These are phyloP conservation scores for Corythornis vintsioides DNA, from an alignment of 2,113 vertebrate genomes.

Conservation along the genomic window DNA sequence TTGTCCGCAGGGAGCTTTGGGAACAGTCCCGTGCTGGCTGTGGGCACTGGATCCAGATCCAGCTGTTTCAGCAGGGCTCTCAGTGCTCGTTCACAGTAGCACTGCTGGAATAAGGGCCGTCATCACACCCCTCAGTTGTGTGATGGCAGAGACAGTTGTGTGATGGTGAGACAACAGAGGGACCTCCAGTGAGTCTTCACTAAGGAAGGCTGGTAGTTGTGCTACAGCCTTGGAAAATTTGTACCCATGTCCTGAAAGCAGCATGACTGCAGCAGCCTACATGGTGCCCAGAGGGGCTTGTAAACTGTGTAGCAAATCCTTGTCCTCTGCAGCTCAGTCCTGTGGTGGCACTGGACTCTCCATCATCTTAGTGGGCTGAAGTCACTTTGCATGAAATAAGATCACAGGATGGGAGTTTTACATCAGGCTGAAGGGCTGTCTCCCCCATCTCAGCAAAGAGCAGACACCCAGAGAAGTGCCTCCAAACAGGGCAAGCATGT, in stretches of 20 bases:
- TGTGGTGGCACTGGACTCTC: background rate
- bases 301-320: background rate
- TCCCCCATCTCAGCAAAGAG: background rate
- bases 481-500: background rate
- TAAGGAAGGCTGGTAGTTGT: background rate
- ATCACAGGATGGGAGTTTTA: background rate
- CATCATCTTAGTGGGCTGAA: background rate
- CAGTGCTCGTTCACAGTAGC: accelerated
- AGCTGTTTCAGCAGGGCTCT: background rate
- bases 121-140: accelerated
- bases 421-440: background rate
- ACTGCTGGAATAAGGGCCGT: background rate
- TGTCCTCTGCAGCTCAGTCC: background rate
- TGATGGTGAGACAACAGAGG: background rate
- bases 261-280: background rate
- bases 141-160: background rate
- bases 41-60: background rate
- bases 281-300: background rate
- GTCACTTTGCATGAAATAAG: background rate
- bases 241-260: background rate
- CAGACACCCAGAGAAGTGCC: background rate
- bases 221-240: background rate
- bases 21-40: background rate
- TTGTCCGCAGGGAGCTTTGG: background rate
- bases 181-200: background rate